Evolutionary conservation across 2,888 invertebrate species (phyloP).

Genomic region (Nesidiocoris tenuis): DNA sequence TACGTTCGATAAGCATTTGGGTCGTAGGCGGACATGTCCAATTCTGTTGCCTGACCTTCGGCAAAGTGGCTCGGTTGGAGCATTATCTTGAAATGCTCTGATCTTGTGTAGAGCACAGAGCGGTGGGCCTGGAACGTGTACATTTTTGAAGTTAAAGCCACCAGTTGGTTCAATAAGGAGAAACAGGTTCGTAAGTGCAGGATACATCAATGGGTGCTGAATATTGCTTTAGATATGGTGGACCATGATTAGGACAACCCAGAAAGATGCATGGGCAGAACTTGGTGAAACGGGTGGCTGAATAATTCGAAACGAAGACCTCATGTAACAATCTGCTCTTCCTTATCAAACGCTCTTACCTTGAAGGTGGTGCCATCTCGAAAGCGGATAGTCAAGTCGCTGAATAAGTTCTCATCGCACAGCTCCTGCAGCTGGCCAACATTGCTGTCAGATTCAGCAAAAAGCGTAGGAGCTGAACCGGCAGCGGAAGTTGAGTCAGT

Average conservation of each 20-base stretch:
- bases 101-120: background rate
- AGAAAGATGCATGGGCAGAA: too few species aligned
- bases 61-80: constrained; percentile 1
- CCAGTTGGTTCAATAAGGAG: too few species aligned
- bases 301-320: background rate
- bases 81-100: constrained; percentile 9
- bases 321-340: background rate
- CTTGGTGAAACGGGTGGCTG: too few species aligned
- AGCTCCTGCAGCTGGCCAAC: background rate
- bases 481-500: background rate
- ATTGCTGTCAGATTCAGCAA: background rate
- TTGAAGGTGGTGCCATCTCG: background rate
- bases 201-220: too few species aligned
- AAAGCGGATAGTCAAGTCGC: constrained; percentile 7
- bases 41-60: constrained; percentile 8
- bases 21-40: constrained; percentile 42
- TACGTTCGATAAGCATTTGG: constrained; percentile 42
- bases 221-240: too few species aligned
- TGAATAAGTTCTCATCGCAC: background rate
- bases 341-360: too few species aligned
- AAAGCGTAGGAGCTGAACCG: background rate
- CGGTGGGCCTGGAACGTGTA: constrained; percentile 4
- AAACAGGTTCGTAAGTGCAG: too few species aligned
- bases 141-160: too few species aligned
- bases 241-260: too few species aligned